Base-by-base conservation (phyloP, 2,113 vertebrate species). In the Scopus umbretta region DNA sequence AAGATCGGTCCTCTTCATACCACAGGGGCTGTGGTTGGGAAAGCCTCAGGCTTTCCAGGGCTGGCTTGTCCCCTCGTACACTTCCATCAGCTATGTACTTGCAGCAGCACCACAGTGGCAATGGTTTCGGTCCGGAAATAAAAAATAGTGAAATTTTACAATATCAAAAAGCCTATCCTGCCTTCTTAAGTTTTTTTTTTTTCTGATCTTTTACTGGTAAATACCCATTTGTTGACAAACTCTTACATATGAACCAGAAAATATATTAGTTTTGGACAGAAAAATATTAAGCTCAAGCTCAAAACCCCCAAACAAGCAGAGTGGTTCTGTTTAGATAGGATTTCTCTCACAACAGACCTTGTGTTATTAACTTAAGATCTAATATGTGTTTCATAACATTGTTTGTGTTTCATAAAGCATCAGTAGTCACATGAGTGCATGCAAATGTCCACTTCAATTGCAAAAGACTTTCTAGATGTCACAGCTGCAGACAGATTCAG, bases 1-100 rank as follows among this genome's bases (percentile, higher is more conserved):
- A 6, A 10, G 45, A 73, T 43, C 0, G 0, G 5, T 27, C 7
- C 11, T 20, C 23, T 70, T 70, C 59, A 26, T 38, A 43, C 6
- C 25, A 56, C 45, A 50, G n/a, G 11, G 11, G 8, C 15, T 55
- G 14, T 74, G 43, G 3, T 13, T 58, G 27, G 27, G 18, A 74
- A 79, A 7, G 10, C n/a, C 17, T 66, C 8, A 16, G n/a, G 11
- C 11, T 79, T 62, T 71, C 47, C 45, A 50, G 22, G 17, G 23
- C 32, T 74, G 23, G 18, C 14, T 65, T 34, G 11, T 36, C 19
- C 18, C 11, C 58, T 73, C 10, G n/a, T 78, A 26, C 34, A 8
- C 14, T 63, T 80, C 58, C 27, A 36, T 32, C 27, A 40, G 11
- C 36, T 80, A 6, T 25, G 21, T n/a, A 42, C 11, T 19, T 3